These are phyloP conservation scores for Eilema sororculum DNA, from an alignment of 2,888 invertebrate genomes.

Conservation along the genomic window DNA sequence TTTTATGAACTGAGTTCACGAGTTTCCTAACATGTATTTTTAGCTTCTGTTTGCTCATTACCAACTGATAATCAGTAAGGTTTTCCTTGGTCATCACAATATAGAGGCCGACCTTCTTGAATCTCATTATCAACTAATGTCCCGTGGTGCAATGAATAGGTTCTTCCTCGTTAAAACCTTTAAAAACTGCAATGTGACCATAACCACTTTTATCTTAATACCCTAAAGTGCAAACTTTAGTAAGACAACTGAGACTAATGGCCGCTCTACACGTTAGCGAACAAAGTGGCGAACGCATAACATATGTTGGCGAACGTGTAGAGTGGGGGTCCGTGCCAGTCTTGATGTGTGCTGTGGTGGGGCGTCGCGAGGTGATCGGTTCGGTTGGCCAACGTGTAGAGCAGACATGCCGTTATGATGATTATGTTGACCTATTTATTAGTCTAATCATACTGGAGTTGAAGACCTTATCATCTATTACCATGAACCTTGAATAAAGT, in stretches of 20 bases:
- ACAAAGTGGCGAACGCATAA: too few relatives aligned
- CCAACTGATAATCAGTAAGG: background rate
- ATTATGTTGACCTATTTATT: background rate
- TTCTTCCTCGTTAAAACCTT: background rate
- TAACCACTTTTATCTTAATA: background rate
- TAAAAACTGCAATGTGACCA: background rate
- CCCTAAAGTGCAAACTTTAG: background rate
- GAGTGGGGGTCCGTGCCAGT: too few relatives aligned
- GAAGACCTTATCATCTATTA: background rate
- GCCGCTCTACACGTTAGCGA: too few relatives aligned
- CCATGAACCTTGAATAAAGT: constrained; percentile 1
- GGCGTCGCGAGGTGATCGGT: too few relatives aligned
- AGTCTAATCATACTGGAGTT: background rate
- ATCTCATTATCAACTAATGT: background rate
- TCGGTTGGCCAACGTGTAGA: too few relatives aligned
- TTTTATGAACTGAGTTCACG: too few relatives aligned
- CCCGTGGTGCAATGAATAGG: background rate
- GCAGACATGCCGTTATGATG: background rate
- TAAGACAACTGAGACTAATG: background rate
- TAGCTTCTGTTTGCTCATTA: background rate
- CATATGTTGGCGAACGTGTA: too few relatives aligned
- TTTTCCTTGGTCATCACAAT: background rate
- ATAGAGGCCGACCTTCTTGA: background rate
- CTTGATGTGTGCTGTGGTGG: too few relatives aligned
- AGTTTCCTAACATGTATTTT: too few relatives aligned